Percentiles rank a stretch among this genome's conserved stretches.
phyloP scores from a whole-genome alignment of 2,888 invertebrate genomes.

The Ennomos quercinarius region DNA sequence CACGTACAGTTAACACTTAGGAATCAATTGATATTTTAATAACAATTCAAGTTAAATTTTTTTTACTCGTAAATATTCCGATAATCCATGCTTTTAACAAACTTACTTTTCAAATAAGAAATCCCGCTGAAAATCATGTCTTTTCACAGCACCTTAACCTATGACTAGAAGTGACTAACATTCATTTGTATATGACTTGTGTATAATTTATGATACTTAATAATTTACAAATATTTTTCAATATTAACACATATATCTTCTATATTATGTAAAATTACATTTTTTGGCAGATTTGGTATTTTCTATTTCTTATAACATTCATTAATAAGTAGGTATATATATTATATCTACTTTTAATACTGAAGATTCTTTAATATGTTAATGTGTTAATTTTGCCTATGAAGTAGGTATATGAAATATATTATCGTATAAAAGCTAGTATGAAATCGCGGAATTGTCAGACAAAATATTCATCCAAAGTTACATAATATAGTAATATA shows the following conservation, averaged over 20 bases:
- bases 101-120: conserved; percentile 14
- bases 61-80: conserved; percentile 8
- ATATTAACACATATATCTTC: background rate
- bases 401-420: no score
- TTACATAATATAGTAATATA: conserved; percentile 8
- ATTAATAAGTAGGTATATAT: no score
- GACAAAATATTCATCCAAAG: conserved; percentile 10
- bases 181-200: conserved; percentile 24
- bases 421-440: conserved; percentile 2
- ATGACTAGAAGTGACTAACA: conserved; percentile 74
- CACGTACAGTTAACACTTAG: conserved; percentile 19
- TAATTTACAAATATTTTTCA: conserved; percentile 2
- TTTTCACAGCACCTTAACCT: conserved; percentile 78
- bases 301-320: no score
- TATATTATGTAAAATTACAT: conserved; percentile 1
- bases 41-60: conserved; percentile 12
- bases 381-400: background rate
- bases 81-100: conserved; percentile 19
- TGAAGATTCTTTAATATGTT: conserved; percentile 4
- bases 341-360: conserved; percentile 2
- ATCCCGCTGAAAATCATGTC: conserved; percentile 49
- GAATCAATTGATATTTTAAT: conserved; percentile 16
- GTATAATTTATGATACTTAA: conserved; percentile 3
- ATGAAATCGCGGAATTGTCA: background rate
- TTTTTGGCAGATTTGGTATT: background rate